Percentiles rank a stretch among this genome's conserved stretches.
phyloP scores from a whole-genome alignment of 2,113 vertebrate species.

The Astatotilapia flaviijosephi region DNA sequence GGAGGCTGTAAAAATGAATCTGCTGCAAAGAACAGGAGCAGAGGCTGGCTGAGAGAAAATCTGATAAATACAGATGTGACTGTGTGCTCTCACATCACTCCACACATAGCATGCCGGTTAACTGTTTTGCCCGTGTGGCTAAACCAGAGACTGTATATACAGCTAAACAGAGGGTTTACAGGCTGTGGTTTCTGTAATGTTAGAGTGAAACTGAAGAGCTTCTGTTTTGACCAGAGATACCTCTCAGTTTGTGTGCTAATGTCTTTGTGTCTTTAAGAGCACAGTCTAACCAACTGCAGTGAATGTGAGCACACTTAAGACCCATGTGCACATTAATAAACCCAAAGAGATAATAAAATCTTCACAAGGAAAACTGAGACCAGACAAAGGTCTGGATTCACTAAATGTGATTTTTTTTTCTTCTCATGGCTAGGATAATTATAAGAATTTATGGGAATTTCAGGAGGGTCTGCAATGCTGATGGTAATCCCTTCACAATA shows the following conservation, averaged over 20 bases:
- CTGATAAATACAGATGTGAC: slow-evolving; percentile 50
- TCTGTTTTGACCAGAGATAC: slow-evolving; percentile 25
- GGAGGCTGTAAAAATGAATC: slow-evolving; percentile 7
- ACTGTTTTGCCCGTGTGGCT: slow-evolving; percentile 1
- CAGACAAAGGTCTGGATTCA: neutral
- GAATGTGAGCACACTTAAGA: slow-evolving; percentile 22
- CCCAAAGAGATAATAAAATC: slow-evolving; percentile 23
- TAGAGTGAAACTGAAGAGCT: slow-evolving; percentile 11
- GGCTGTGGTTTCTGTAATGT: slow-evolving; percentile 29
- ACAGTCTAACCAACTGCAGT: slow-evolving; percentile 25
- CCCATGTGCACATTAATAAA: slow-evolving; percentile 16
- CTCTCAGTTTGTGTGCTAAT: neutral
- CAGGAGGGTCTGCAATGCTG: neutral
- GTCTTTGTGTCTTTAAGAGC: neutral
- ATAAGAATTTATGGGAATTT: neutral
- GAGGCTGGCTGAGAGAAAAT: slow-evolving; percentile 23
- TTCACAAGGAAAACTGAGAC: neutral
- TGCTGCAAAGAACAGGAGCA: slow-evolving; percentile 3
- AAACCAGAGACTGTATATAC: neutral
- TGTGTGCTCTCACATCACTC: slow-evolving; percentile 17
- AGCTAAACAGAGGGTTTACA: neutral
- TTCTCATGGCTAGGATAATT: neutral
- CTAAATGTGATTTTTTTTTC: neutral
- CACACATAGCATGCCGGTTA: neutral
- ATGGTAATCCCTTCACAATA: neutral